Evolutionary conservation across 2,888 invertebrate genomes (phyloP), one percentile per base, ranked within the genome.

Genomic region (Branchellion lobata): DNA sequence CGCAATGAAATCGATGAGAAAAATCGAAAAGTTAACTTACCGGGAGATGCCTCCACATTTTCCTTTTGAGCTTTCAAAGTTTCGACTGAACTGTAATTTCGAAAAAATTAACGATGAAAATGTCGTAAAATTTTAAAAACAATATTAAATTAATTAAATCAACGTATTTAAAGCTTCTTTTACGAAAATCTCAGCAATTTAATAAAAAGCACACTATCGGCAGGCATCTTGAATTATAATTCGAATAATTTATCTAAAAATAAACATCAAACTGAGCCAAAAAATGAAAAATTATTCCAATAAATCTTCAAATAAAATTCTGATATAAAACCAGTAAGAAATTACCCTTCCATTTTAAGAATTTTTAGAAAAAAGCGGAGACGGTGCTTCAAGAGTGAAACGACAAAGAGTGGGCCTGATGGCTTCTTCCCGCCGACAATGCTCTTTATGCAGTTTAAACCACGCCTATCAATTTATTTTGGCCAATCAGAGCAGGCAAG

Each of bases 321-420:
- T 33, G 21, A 11, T 24, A 3, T 14, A 69, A 31, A 69, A 69
- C 21, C n/a, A n/a, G 3, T 5, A 57, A 24, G 24, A 8, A 69
- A 31, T 69, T 69, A 69, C 69, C 69, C 69, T 69, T 69, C 69
- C 69, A 69, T 69, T 5, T 69, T 18, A n/a, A 69, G 5, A n/a
- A 69, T 11, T 34, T 69, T 29, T 3, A 34, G 8, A 31, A 33
- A 31, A n/a, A 69, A 3, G 14, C 27, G 69, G 29, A 34, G 27
- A 69, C n/a, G 29, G 21, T 3, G 24, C n/a, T 27, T n/a, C 8
- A 3, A 31, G 31, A 69, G 33, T 18, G 29, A n/a, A 65, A 69
- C 33, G 34, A 69, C 69, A 69, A 69, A 34, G 69, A 34, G 27
- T 14, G 29, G n/a, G n/a, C 3, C 65, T 27, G 29, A 69, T 3